These are phyloP conservation scores for Galleria mellonella DNA, from an alignment of 1,140 invertebrate species.

Conservation along the genomic window DNA sequence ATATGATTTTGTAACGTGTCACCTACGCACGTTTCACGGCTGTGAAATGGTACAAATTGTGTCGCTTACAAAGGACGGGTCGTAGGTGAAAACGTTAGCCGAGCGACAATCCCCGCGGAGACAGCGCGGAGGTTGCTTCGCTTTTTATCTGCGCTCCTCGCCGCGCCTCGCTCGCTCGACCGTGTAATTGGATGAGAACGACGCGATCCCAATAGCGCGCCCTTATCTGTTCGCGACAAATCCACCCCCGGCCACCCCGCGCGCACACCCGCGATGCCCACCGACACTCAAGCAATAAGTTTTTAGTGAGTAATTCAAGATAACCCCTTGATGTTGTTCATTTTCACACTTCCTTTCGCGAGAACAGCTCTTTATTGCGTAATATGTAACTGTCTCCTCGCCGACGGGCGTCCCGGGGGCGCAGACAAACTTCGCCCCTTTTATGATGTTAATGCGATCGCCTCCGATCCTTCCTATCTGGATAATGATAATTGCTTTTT, in stretches of 20 bases:
- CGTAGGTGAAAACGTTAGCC: constrained; percentile 63
- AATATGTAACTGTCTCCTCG: constrained; percentile 71
- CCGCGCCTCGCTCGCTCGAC: constrained; percentile 58
- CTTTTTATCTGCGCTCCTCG: constrained; percentile 52
- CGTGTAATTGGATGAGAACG: constrained; percentile 75
- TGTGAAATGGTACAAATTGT: constrained; percentile 17
- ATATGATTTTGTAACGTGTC: not conserved
- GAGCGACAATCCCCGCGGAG: constrained; percentile 68
- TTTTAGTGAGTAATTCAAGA: constrained; percentile 74
- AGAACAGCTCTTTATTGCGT: constrained; percentile 73
- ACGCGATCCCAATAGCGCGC: constrained; percentile 68
- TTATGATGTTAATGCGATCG: constrained; percentile 70
- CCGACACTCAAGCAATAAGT: constrained; percentile 57
- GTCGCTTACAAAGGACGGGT: constrained; percentile 31
- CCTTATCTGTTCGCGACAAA: constrained; percentile 72
- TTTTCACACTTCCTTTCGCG: constrained; percentile 74
- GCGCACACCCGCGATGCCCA: constrained; percentile 23
- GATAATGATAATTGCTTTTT: constrained; percentile 73
- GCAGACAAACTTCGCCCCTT: constrained; percentile 61
- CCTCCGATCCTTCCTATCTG: constrained; percentile 57
- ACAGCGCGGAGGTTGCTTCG: constrained; percentile 51
- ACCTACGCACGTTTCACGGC: constrained; percentile 1
- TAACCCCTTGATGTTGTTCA: constrained; percentile 74
- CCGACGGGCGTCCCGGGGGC: constrained; percentile 63
- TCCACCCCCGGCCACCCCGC: constrained; percentile 33